Evolutionary conservation across 2,888 invertebrate species (phyloP), one percentile per base, ranked within the genome.

Genomic region (Cephus pygmeus): DNA sequence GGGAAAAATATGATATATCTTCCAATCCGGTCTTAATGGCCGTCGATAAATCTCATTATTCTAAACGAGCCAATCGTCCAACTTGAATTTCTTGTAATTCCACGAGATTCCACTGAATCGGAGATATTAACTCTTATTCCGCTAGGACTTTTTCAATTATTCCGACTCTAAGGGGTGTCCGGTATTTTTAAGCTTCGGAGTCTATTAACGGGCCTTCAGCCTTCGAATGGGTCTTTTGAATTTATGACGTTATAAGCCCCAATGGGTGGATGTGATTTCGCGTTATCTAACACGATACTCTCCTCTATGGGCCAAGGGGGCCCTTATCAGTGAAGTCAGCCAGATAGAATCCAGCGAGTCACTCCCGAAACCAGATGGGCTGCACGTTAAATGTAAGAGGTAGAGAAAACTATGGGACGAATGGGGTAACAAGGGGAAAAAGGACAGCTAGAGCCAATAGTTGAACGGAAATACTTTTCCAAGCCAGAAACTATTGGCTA

Each of bases 231-330:
- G 12, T 30, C 71, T 69, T 35, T 79, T 73, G 34, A 75, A 75
- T 75, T 73, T 79, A 75, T 77, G 76, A 69, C 78, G 73, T 69
- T 78, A 23, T 73, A 78, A 78, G 69, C 40, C 76, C 69, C 69
- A 81, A 77, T 73, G 81, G 36, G 73, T 81, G 77, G 77, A 80
- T 75, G 81, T 81, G 81, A 82, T 82, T 82, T 81, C 74, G 74
- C 81, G 82, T 82, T 82, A 82, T 82, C 82, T 69, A 77, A 68
- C 71, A 9, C 71, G 71, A 33, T 31, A n/a, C 69, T 40, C 15
- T 40, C 0, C 23, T 56, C 40, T 23, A 23, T 56, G 40, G 40
- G 40, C 40, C 40, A 56, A 56, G 40, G 40, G 23, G 40, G 40
- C 40, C 40, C 40, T 56, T 56, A 56, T 56, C 40, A 56, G 40